These are phyloP conservation scores for Tupaia tana DNA, from an alignment of 2,113 vertebrate species.

Conservation along the genomic window DNA sequence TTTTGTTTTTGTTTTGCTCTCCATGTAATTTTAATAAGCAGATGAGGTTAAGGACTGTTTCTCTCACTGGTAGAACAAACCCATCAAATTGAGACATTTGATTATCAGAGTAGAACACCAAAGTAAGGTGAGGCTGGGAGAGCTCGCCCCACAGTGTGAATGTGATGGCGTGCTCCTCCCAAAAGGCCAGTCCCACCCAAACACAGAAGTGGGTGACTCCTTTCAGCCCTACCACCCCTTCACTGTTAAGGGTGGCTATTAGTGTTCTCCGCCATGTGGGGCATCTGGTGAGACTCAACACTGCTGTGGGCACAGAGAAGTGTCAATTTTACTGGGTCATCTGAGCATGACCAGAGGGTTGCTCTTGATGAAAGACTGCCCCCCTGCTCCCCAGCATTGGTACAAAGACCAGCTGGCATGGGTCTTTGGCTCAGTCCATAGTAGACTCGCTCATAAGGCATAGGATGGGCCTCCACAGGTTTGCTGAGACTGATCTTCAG, in stretches of 20 bases:
- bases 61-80: slow-evolving; percentile 18
- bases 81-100: neutral
- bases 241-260: neutral
- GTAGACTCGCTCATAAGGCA: neutral
- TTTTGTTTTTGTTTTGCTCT: neutral
- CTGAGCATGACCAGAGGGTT: neutral
- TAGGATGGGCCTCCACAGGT: neutral
- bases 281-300: neutral
- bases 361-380: neutral
- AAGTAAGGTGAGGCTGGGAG: neutral
- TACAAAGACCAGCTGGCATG: neutral
- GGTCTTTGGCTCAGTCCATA: neutral
- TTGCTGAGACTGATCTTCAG: neutral
- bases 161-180: neutral
- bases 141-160: neutral
- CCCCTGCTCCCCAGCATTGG: neutral
- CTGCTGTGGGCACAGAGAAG: neutral
- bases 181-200: neutral
- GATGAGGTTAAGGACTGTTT: slow-evolving; percentile 24
- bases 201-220: neutral
- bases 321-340: neutral
- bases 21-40: neutral
- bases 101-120: neutral
- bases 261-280: neutral
- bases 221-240: neutral